phyloP scores from a whole-genome alignment of 2,888 invertebrate genomes.

The Bursaphelenchus okinawaensis region DNA sequence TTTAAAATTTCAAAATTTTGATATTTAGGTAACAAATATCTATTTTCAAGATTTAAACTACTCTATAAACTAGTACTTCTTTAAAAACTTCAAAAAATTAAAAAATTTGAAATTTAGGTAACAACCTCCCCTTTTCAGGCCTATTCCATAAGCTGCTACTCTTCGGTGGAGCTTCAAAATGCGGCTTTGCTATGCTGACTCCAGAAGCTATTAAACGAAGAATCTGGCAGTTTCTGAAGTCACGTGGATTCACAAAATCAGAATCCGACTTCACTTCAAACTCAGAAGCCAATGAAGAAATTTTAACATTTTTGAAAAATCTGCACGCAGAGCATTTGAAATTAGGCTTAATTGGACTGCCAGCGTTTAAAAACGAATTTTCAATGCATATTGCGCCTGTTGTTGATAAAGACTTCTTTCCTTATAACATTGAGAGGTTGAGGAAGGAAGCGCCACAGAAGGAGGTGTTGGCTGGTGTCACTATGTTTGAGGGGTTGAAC shows the following conservation, averaged over 20 bases:
- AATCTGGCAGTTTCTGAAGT: neutral
- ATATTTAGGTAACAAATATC: too few relatives aligned
- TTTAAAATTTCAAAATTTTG: too few relatives aligned
- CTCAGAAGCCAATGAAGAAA: neutral
- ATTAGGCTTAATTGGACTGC: constrained; percentile 14
- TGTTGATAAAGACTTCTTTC: constrained; percentile 45
- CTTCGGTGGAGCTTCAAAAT: constrained; percentile 32
- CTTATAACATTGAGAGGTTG: constrained; percentile 30
- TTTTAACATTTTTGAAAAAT: neutral
- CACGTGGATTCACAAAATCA: neutral
- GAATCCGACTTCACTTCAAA: neutral
- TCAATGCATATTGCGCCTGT: constrained; percentile 36
- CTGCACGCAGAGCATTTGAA: neutral
- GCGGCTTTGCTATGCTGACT: constrained; percentile 6
- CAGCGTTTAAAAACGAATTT: constrained; percentile 2
- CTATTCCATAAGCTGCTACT: constrained; percentile 39
- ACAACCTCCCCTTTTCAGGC: too few relatives aligned
- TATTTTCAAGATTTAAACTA: too few relatives aligned
- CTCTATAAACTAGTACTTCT: neutral
- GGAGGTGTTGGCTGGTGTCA: constrained; percentile 35
- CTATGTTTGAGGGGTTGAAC: constrained; percentile 36
- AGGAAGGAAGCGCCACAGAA: constrained; percentile 33
- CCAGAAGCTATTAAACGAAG: neutral
- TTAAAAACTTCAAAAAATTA: too few relatives aligned
- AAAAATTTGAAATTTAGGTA: too few relatives aligned